Base-by-base conservation (phyloP, 2,113 vertebrate species). In the Cardinalis cardinalis region DNA sequence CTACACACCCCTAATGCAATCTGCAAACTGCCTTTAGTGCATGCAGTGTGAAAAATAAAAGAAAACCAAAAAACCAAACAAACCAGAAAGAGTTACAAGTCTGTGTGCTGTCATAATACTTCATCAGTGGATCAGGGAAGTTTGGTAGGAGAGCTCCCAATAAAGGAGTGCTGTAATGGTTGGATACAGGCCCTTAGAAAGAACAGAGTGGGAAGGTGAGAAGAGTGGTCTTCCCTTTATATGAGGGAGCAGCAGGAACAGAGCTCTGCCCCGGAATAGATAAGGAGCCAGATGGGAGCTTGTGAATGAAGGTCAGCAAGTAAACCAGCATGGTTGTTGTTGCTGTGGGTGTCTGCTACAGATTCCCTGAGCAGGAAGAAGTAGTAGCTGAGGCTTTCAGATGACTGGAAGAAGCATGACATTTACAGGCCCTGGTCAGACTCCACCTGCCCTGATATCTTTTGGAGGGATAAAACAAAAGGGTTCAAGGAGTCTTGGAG, bases 251-350 rank as follows among this genome's bases (percentile, higher is more conserved):
- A 31, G 18, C 34, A 34, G 34, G 28, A 63, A 10, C 19, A 19
- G 31, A 61, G 5, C 7, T 76, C 23, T 63, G 9, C 12, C 10
- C 1, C 0, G 34, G 32, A 2, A 16, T 5, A 10, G 10, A 8
- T 34, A 34, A 70, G 13, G 18, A 59, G 14, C 2, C 61, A 75
- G 56, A 3, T 36, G 25, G 70, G 14, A 60, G 2, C 14, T 32
- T 65, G 25, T 55, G 7, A 9, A 28, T 65, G 46, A 60, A 43
- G 32, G n/a, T 58, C 34, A 76, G n/a, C 7, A 46, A 25, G 16
- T 9, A 43, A 11, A 41, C 5, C 8, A 46, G 20, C 4, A 7
- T 32, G n/a, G 5, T 9, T 53, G 13, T 10, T 59, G 10, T 63
- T 82, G 72, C 31, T 29, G 16, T 4, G 1, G 5, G 2, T 51